Conservation (phyloP, 2,113 vertebrate genomes). For the Stercorarius parasiticus region DNA sequence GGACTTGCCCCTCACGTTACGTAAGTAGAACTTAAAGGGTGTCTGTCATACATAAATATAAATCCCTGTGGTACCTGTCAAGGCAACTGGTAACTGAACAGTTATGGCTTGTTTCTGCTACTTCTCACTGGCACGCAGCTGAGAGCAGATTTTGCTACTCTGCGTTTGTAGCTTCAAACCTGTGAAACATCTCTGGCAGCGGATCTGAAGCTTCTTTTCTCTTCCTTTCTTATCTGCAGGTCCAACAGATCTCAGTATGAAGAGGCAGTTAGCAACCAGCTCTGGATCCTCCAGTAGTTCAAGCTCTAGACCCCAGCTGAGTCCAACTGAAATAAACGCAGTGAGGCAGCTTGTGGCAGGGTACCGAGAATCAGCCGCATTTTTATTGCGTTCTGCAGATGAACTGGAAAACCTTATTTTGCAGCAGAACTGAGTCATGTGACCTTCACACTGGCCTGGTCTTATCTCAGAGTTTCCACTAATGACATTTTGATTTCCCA, state of each 20-base stretch:
- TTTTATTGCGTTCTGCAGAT: conserved; percentile 95
- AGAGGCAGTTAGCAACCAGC: conserved; percentile 87
- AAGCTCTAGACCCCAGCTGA: conserved; percentile 94
- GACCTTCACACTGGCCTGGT: conserved; percentile 64
- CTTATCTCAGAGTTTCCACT: conserved; percentile 79
- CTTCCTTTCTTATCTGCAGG: conserved; percentile 73
- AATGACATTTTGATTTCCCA: conserved; percentile 79
- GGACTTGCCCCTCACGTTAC: not conserved
- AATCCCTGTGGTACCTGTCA: not conserved
- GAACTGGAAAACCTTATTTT: conserved; percentile 99
- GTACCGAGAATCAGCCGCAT: conserved; percentile 96
- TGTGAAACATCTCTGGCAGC: not conserved
- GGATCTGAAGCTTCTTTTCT: not conserved
- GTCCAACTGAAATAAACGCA: conserved; percentile 92
- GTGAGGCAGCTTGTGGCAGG: conserved; percentile 97
- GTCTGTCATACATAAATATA: not conserved
- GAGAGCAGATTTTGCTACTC: not conserved
- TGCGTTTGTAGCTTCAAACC: not conserved
- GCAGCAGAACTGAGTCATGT: conserved; percentile 94
- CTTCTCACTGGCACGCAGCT: not conserved
- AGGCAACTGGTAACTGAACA: not conserved
- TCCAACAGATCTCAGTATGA: conserved; percentile 99
- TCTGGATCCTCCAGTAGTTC: conserved; percentile 89
- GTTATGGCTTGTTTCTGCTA: not conserved
- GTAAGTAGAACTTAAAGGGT: not conserved